Evolutionary conservation across 2,113 vertebrate genomes (phyloP), one percentile per base, ranked within the genome.

Genomic region (Elephas maximus): DNA sequence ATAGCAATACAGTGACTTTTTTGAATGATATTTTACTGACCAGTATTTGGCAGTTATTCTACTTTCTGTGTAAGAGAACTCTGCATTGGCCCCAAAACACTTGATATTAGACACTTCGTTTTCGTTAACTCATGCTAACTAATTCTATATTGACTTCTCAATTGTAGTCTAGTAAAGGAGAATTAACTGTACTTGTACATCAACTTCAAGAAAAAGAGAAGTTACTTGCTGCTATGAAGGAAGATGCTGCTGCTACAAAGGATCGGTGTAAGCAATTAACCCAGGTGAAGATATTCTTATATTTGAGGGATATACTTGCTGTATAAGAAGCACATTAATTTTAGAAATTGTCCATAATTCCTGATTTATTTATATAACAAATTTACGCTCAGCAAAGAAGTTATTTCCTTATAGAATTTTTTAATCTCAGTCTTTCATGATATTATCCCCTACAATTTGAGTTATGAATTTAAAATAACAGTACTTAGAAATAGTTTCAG

Each of bases 251-350:
- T 9, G 98, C 99, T 17, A 98, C 99, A 73, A 99, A 99, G 98
- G 99, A 99, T 96, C 99, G 99, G 98, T 99, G 99, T 98, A 99
- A 99, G 97, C 99, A 99, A 98, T 99, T 99, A 92, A 99, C 98
- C 77, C 99, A 99, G 99, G 99, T 99, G 98, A 97, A n/a, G 80
- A 24, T 0, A 5, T 45, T 62, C 6, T 95, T 62, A 17, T 79
- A 20, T 88, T 81, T 57, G 45, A 71, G 30, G 2, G 60, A 63
- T 10, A 0, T 18, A 10, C 0, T 0, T 78, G 0, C 1, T n/a
- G 33, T 86, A 57, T 81, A 0, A 33, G 87, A 60, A 87, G 92
- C 71, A 94, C 24, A 12, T 44, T 37, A 51, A 78, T 28, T 89
- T 88, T 41, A 89, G 96, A 86, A 87, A 24, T 76, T 85, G 78